phyloP scores from a whole-genome alignment of 2,888 invertebrate species.

The Harpagoxenus sublaevis region DNA sequence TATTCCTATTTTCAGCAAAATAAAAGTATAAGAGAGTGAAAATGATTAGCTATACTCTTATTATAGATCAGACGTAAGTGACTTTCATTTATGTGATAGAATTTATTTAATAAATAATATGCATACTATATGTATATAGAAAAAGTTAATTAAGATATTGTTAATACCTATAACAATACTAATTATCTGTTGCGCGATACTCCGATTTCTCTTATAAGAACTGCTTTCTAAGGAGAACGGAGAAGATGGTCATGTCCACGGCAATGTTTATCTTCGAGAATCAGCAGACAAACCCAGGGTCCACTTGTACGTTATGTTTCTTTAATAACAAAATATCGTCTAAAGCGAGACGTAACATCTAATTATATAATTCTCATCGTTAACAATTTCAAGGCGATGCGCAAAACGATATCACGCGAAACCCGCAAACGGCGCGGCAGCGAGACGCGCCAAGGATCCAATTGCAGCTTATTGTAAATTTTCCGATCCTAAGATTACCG shows the following conservation, averaged over 20 bases:
- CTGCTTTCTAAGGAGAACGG: background rate
- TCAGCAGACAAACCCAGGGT: background rate
- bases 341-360: constrained; percentile 6
- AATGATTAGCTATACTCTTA: background rate
- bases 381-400: background rate
- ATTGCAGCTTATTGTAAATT: constrained; percentile 3
- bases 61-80: too few species aligned
- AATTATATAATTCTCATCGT: constrained; percentile 3
- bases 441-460: background rate
- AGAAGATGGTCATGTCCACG: background rate
- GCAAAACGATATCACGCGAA: background rate
- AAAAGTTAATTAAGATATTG: too few species aligned
- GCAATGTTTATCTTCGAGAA: background rate
- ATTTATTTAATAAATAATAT: background rate
- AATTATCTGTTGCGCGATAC: constrained; percentile 1
- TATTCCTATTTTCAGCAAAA: background rate
- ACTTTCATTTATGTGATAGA: background rate
- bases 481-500: background rate
- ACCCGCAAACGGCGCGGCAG: too few species aligned
- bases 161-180: background rate
- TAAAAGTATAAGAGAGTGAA: too few species aligned
- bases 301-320: background rate
- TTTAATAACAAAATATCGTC: constrained; percentile 1
- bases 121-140: too few species aligned
- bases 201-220: background rate